Percentiles rank a stretch among this genome's conserved stretches.
These are phyloP conservation scores for Bucco capensis DNA, from an alignment of 2,113 vertebrate species.

Conservation along the genomic window DNA sequence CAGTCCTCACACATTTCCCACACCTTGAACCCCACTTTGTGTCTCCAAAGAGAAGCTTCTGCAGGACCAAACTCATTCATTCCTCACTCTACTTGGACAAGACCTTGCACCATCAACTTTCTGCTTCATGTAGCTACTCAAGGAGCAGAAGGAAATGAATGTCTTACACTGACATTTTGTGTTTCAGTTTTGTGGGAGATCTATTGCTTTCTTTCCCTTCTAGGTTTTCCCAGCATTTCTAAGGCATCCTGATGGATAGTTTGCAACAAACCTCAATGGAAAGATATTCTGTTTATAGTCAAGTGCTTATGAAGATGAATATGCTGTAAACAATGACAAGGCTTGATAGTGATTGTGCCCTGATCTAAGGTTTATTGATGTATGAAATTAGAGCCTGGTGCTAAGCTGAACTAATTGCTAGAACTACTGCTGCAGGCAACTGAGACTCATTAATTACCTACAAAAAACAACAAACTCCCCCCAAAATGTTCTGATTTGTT, in stretches of 20 bases:
- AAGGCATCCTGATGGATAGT: not conserved
- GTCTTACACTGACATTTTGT: not conserved
- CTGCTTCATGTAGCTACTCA: not conserved
- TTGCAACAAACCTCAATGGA: conserved; percentile 9
- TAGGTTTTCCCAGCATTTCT: not conserved
- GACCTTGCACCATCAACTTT: rapidly evolving
- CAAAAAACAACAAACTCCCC: not conserved
- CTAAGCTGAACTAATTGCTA: conserved; percentile 37
- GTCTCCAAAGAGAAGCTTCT: not conserved
- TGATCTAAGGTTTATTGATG: conserved; percentile 39
- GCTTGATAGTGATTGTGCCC: not conserved
- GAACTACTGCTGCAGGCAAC: not conserved
- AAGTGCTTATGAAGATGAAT: conserved; percentile 52
- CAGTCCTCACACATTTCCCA: not conserved
- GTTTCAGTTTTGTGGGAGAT: not conserved
- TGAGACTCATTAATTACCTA: conserved; percentile 1
- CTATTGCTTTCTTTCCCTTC: not conserved
- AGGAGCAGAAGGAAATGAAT: not conserved
- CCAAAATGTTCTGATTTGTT: not conserved
- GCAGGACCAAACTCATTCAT: not conserved
- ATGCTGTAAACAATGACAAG: conserved; percentile 26
- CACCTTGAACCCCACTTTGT: not conserved
- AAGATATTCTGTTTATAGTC: conserved; percentile 31
- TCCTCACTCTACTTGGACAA: not conserved
- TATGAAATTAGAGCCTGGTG: conserved; percentile 44